phyloP scores from a whole-genome alignment of 2,797 vertebrate genomes.

The Acanthiza pusilla region DNA sequence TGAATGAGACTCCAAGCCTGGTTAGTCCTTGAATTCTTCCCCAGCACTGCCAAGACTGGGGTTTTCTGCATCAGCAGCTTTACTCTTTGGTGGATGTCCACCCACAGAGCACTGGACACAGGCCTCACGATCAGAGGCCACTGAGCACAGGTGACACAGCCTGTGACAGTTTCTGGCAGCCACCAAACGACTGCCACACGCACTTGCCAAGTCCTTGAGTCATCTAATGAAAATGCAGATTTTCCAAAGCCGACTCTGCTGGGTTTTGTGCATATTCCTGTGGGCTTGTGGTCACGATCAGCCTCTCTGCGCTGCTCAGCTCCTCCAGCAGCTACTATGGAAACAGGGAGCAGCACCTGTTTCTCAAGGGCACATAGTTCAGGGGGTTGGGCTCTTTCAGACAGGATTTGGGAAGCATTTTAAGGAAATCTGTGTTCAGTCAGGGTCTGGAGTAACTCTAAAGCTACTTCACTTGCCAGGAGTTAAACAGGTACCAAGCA shows the following conservation, averaged over 20 bases:
- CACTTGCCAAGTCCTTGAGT: neutral
- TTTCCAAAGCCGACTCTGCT: neutral
- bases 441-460: neutral
- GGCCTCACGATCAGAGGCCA: neutral
- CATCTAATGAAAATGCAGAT: constrained; percentile 20
- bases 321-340: constrained; percentile 42
- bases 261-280: neutral
- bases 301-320: neutral
- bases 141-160: neutral
- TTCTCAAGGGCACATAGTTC: neutral
- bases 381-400: neutral
- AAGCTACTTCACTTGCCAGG: neutral
- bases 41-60: neutral
- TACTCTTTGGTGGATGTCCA: neutral
- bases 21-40: neutral
- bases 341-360: constrained; percentile 21
- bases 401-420: neutral
- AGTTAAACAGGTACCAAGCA: neutral
- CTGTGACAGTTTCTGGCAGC: neutral
- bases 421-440: accelerated
- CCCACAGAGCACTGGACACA: neutral
- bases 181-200: neutral
- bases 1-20: neutral
- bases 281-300: constrained; percentile 42
- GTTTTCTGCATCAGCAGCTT: neutral